phyloP scores from a whole-genome alignment of 1,140 invertebrate genomes.

The Caenorhabditis elegans region WBcel235 BX284603.4:3258001-3258500 shows the following conservation, averaged over 20 bases:
- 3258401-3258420: too few species aligned
- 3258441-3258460: too few species aligned
- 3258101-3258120: background rate
- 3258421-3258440: too few species aligned
- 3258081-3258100: too few species aligned
- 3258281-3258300: background rate
- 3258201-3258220: background rate
- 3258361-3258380: background rate
- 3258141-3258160: background rate
- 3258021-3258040: too few species aligned
- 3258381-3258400: background rate
- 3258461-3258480: too few species aligned
- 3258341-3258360: background rate
- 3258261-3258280: background rate
- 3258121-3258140: background rate
- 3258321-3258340: background rate
- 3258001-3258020: too few species aligned
- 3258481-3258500: too few species aligned
- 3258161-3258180: background rate
- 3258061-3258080: too few species aligned
- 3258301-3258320: background rate
- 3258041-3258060: too few species aligned
- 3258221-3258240: constrained; percentile 6
- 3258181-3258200: background rate
- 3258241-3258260: background rate